Evolutionary conservation across 2,797 vertebrate genomes (phyloP).

Genomic region (Pyrocephalus nanus): DNA sequence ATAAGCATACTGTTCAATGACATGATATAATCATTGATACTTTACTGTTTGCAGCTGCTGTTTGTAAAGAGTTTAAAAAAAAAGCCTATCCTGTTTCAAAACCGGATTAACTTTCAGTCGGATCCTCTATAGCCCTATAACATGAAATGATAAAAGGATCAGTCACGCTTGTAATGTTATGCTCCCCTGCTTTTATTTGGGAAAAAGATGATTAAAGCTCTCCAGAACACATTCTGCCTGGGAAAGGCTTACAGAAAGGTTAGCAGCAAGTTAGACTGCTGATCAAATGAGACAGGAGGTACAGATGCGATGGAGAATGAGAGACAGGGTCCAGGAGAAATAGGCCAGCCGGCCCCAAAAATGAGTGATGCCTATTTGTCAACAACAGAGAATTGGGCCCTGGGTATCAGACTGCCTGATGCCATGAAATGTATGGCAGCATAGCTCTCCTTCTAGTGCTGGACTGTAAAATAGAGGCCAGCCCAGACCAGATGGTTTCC

Average conservation of each 20-base stretch:
- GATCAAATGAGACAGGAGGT: neutral
- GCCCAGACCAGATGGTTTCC: conserved; percentile 48
- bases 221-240: neutral
- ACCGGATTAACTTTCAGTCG: neutral
- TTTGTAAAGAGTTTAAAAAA: neutral
- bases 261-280: conserved; percentile 25
- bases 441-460: neutral
- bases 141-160: conserved; percentile 18
- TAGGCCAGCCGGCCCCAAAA: neutral
- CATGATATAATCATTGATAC: neutral
- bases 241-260: neutral
- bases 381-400: neutral
- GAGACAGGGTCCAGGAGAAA: neutral
- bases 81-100: neutral
- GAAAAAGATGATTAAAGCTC: conserved; percentile 36
- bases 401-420: neutral
- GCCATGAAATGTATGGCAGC: neutral
- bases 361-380: neutral
- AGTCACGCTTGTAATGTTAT: neutral
- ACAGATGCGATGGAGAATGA: neutral
- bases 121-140: neutral
- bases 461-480: conserved; percentile 32
- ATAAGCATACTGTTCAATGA: neutral
- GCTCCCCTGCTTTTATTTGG: conserved; percentile 40
- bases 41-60: conserved; percentile 32